Evolutionary conservation across 64 coral and sea anemone genomes (phyloP).

Genomic region (Montipora efflorescens): DNA sequence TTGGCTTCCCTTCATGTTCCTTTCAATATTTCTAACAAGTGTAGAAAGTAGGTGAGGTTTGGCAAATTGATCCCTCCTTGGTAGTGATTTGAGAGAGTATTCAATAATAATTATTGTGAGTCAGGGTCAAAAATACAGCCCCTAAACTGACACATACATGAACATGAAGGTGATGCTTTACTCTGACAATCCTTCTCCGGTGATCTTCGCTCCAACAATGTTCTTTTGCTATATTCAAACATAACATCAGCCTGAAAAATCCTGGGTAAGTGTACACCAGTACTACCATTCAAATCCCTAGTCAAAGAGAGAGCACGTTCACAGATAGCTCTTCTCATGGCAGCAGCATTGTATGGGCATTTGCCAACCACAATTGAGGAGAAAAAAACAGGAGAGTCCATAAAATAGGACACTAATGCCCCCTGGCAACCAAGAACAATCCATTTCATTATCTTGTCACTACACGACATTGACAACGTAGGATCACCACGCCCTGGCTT

Average conservation of each 20-base stretch:
- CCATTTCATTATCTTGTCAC: slow-evolving; percentile 99
- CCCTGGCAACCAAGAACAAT: slow-evolving; percentile 93
- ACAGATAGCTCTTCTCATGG: slow-evolving; percentile 81
- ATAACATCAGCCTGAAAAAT: slow-evolving; percentile 50
- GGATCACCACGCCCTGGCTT: slow-evolving; percentile 97
- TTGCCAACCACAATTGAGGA: slow-evolving; percentile 88
- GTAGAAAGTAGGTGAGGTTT: no score
- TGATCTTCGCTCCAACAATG: background rate
- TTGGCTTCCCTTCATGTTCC: no score
- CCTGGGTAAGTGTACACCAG: slow-evolving; percentile 54
- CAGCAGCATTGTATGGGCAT: slow-evolving; percentile 64
- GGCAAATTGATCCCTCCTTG: no score
- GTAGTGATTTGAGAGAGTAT: no score
- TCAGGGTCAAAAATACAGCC: no score
- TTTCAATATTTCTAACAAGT: no score
- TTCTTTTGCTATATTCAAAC: slow-evolving; percentile 75
- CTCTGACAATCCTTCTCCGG: background rate
- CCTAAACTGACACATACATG: slow-evolving; percentile 56
- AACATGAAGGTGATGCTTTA: slow-evolving; percentile 55
- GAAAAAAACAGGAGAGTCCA: slow-evolving; percentile 74
- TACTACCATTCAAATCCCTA: background rate
- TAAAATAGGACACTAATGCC: slow-evolving; percentile 86
- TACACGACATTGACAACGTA: slow-evolving; percentile 98
- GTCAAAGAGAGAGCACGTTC: slow-evolving; percentile 37
- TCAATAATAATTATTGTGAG: no score